Evolutionary conservation across 2,797 vertebrate genomes (phyloP), one percentile per base, ranked within the genome.

Genomic region (Eulemur rubriventer): DNA sequence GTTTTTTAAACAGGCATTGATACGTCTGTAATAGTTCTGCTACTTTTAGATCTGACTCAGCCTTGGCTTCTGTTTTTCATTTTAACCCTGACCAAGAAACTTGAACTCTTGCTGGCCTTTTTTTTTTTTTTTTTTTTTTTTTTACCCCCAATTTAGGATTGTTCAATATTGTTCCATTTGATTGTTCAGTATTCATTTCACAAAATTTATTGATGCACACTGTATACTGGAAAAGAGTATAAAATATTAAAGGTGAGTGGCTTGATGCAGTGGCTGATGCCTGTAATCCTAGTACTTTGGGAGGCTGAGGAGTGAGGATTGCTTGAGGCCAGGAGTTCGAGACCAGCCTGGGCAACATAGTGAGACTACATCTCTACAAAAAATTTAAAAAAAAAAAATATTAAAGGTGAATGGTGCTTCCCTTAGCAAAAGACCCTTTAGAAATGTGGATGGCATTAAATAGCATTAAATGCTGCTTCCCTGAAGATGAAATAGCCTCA

Each of bases 61-160:
- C 75, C 55, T 43, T 80, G 52, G 24, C 59, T 96, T 97, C 41
- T 95, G 26, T 91, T 96, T 97, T 96, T 72, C 38, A 50, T 93
- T 97, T 85, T 92, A 86, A 78, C 11, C 4, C 46, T 82, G 50
- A 90, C 33, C 22, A 80, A 46, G 50, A 57, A 94, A 85, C 46
- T 95, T 93, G 43, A 92, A 88, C 59, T 89, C 76, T 91, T 81
- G 30, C 59, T 95, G 89, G 41, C 33, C 35, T 35, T 52, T 70
- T 12, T 46, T 43, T 43, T 43, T 41, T 70, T 12, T 46, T 43
- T 43, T 43, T 41, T 13, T 41, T 13, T 18, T 4, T 4, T 41
- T 13, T 48, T 10, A 18, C 20, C 55, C 43, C 30, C 4, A 90
- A 26, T 90, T 95, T 78, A 73, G 46, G 73, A 85, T 89, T 93